Evolutionary conservation across 2,797 vertebrate species (phyloP), one percentile per base, ranked within the genome.

Genomic region (Allobates femoralis): DNA sequence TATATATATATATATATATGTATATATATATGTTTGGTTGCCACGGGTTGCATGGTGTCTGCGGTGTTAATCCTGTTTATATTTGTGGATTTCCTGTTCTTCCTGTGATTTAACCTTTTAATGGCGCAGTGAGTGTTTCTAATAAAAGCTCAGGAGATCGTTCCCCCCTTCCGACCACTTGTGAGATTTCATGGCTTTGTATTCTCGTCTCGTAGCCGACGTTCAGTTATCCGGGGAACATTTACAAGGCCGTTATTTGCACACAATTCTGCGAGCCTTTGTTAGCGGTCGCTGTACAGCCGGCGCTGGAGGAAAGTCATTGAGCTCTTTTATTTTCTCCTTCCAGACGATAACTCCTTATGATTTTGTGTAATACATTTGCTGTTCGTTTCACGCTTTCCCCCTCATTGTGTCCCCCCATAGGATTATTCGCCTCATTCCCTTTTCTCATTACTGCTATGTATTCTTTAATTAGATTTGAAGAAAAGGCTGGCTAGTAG

Each of bases 231-330:
- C 53, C 21, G 4, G 60, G 7, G 69, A 78, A 78, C 84, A 78
- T 79, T 71, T 56, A 67, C 76, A 85, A 85, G 76, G 84, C 51
- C 51, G 56, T 50, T 53, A 28, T 56, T 66, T 69, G 76, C 60
- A 55, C 46, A 26, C 46, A 34, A 79, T 85, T 71, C 60, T 18
- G 26, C 26, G 8, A 19, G 26, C 46, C 84, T 58, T 69, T 85
- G 51, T 56, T 79, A 64, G 50, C n/a, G n/a, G 55, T 73, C 21
- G 34, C 51, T 14, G 34, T 46, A 73, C 74, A 67, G 21, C 34
- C 76, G 30, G 76, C 18, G 19, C n/a, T 23, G 16, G 23, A 30
- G 19, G 18, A 77, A 19, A 53, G 55, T 32, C 28, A 55, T 78
- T 30, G 53, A 23, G 53, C 15, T 16, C 32, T 71, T n/a, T 34